These are phyloP conservation scores for Lerema accius DNA, from an alignment of 1,140 invertebrate species.

Conservation along the genomic window DNA sequence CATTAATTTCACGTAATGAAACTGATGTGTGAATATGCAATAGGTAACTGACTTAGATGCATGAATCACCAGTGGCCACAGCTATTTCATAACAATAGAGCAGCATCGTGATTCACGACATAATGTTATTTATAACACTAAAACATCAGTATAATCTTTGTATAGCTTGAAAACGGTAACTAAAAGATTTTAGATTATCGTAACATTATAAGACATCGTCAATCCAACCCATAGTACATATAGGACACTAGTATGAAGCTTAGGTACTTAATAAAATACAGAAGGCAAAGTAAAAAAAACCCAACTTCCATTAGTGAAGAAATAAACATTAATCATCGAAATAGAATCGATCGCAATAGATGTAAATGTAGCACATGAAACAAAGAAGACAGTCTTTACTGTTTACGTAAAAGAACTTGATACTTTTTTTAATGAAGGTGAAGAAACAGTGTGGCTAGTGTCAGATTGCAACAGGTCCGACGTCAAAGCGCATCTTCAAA, in stretches of 20 bases:
- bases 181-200: no score
- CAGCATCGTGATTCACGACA: slow-evolving; percentile 51
- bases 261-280: no score
- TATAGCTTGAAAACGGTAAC: no score
- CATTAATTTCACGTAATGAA: not conserved
- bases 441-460: slow-evolving; percentile 19
- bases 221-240: no score
- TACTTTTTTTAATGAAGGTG: slow-evolving; percentile 16
- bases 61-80: slow-evolving; percentile 62
- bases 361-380: not conserved
- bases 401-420: slow-evolving; percentile 6
- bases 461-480: slow-evolving; percentile 45
- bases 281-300: no score
- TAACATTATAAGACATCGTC: no score
- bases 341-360: not conserved
- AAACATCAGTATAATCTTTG: slow-evolving; percentile 4
- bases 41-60: slow-evolving; percentile 34
- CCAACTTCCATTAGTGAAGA: no score
- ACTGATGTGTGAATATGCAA: no score
- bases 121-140: slow-evolving; percentile 6
- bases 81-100: slow-evolving; percentile 49
- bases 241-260: no score
- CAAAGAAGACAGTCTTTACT: not conserved
- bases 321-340: not conserved
- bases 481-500: slow-evolving; percentile 40